Conservation (phyloP, 2,888 invertebrate species). For the Trissolcus japonicus region DNA sequence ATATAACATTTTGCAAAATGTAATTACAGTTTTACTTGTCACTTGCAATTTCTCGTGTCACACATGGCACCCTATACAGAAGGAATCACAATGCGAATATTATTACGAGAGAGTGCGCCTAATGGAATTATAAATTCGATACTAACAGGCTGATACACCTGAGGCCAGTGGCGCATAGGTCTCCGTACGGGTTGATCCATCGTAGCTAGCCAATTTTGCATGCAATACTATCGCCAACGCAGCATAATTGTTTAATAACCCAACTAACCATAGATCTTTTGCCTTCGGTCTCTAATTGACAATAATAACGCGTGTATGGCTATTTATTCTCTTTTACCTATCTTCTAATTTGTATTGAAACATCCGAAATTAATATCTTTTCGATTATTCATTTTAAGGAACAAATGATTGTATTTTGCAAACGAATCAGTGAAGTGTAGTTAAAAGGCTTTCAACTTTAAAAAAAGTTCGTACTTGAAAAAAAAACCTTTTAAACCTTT, state of each 20-base stretch:
- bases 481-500: too few species aligned
- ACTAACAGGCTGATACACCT: slow-evolving; percentile 66
- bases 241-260: slow-evolving; percentile 65
- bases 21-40: too few species aligned
- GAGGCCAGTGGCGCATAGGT: slow-evolving; percentile 62
- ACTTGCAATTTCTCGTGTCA: slow-evolving; percentile 10
- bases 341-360: too few species aligned
- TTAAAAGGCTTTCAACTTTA: too few species aligned
- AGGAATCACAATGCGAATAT: slow-evolving; percentile 61
- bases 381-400: too few species aligned
- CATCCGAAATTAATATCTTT: too few species aligned
- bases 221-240: slow-evolving; percentile 60
- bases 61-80: slow-evolving; percentile 54
- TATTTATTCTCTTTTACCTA: neutral
- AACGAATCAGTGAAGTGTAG: too few species aligned
- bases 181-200: slow-evolving; percentile 35
- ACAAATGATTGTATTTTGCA: too few species aligned
- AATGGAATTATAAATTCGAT: slow-evolving; percentile 72
- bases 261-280: slow-evolving; percentile 44
- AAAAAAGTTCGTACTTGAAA: too few species aligned
- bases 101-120: slow-evolving; percentile 61
- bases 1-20: neutral
- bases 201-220: slow-evolving; percentile 32
- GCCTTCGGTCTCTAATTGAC: slow-evolving; percentile 3
- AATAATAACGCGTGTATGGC: neutral